These are phyloP conservation scores for Andrena flavipes DNA, from an alignment of 2,888 invertebrate species.

Conservation along the genomic window DNA sequence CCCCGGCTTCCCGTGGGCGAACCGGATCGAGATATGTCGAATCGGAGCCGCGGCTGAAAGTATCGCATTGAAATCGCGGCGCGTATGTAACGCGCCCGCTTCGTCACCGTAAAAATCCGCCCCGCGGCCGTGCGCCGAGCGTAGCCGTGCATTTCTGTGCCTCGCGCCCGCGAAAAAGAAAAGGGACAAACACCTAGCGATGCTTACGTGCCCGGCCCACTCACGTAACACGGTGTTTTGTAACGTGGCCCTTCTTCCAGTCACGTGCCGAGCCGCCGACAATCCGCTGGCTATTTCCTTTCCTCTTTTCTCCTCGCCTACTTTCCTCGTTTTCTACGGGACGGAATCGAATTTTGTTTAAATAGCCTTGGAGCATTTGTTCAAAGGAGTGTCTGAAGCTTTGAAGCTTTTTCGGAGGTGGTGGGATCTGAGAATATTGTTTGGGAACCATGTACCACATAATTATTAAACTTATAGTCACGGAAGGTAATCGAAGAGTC, in stretches of 20 bases:
- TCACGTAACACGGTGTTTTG: slow-evolving; percentile 82
- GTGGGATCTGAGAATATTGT: no score
- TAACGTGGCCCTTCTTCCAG: slow-evolving; percentile 73
- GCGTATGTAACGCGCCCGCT: slow-evolving; percentile 63
- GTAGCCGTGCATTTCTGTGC: slow-evolving; percentile 25
- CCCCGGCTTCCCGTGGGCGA: slow-evolving; percentile 81
- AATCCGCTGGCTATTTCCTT: slow-evolving; percentile 42
- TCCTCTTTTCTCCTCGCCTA: not conserved
- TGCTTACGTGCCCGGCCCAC: slow-evolving; percentile 71
- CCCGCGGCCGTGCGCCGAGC: slow-evolving; percentile 21
- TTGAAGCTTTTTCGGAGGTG: no score
- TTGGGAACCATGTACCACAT: no score
- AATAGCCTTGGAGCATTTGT: no score
- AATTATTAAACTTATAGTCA: no score
- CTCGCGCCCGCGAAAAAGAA: slow-evolving; percentile 28
- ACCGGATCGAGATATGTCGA: slow-evolving; percentile 84
- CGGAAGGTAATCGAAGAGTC: no score
- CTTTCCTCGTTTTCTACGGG: not conserved
- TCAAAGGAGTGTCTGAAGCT: no score
- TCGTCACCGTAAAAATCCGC: slow-evolving; percentile 63
- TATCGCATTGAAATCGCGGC: slow-evolving; percentile 78
- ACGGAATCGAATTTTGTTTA: no score
- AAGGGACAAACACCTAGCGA: slow-evolving; percentile 57
- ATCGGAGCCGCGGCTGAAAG: slow-evolving; percentile 78
- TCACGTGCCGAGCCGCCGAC: slow-evolving; percentile 68